Evolutionary conservation across 2,797 vertebrate species (phyloP).

Genomic region (Denticeps clupeoides): DNA sequence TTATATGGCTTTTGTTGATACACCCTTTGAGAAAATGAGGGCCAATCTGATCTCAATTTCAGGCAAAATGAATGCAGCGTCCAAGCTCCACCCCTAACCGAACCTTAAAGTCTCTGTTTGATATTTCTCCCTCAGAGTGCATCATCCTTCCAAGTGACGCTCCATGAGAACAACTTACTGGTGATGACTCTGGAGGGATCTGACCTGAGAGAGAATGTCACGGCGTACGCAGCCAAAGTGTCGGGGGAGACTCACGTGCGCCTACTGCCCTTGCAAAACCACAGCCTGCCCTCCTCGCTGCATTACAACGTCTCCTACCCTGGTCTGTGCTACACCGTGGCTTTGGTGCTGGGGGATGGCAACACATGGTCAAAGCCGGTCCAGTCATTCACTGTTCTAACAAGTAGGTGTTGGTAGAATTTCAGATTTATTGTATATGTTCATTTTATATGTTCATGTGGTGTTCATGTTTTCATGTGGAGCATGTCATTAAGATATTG

Average conservation of each 20-base stretch:
- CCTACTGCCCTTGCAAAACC: constrained; percentile 69
- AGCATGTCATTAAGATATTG: no score
- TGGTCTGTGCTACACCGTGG: constrained; percentile 79
- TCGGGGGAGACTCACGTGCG: constrained; percentile 74
- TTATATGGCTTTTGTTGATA: no score
- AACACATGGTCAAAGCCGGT: constrained; percentile 64
- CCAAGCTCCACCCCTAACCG: not conserved
- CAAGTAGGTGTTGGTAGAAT: constrained; percentile 65
- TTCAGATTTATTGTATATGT: no score
- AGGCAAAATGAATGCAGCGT: not conserved
- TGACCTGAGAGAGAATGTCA: constrained; percentile 63
- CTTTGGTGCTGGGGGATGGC: constrained; percentile 65
- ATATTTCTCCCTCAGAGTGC: constrained; percentile 45
- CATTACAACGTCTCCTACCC: constrained; percentile 77
- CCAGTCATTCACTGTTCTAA: constrained; percentile 69
- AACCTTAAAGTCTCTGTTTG: not conserved
- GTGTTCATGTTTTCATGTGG: no score
- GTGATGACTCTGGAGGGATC: constrained; percentile 63
- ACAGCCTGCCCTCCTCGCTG: constrained; percentile 57
- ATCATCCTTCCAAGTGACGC: constrained; percentile 60
- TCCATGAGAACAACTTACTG: constrained; percentile 65
- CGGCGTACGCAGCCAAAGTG: constrained; percentile 74
- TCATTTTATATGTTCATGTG: no score
- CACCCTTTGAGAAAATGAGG: no score
- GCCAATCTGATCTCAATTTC: no score